Evolutionary conservation across 2,888 invertebrate species (phyloP), one percentile per base, ranked within the genome.

Genomic region (Terebella lapidaria): DNA sequence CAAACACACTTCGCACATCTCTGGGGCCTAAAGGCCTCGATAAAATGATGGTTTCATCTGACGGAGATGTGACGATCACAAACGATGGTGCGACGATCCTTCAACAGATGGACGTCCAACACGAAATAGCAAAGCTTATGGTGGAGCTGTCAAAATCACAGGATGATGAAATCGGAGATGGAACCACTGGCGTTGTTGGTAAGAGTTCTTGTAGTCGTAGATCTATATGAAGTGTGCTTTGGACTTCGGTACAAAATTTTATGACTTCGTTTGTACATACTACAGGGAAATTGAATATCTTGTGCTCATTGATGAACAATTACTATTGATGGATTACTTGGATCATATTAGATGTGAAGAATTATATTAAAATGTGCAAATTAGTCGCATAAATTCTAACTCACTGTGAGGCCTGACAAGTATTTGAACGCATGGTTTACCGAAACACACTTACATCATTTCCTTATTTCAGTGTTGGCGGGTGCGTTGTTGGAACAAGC

Each of bases 81-180:
- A 99, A 99, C 77, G 99, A 99, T 83, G 99, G 97, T 26, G 97
- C 97, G n/a, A 99, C 99, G 1, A 99, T 99, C 74, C 85, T 99
- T 70, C 93, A 95, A 82, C 86, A 92, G 83, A 99, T 99, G 97
- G 97, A 99, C 79, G 94, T 99, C 3, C 95, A 97, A 28, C 96
- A 99, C 80, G 59, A 67, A 85, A 93, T 99, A 71, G 97, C 94
- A 42, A 99, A 96, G 81, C 84, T 99, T 55, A 88, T 99, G 87
- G 99, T 99, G 26, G 94, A 99, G 79, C 82, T 99, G 61, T 94
- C 95, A 27, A 95, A 97, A 81, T 95, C 96, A 59, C 99, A 99
- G 81, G 99, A 99, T 80, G 95, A 97, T 83, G 99, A 99, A 84
- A 96, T 99, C 73, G 97, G 97, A 45, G 99, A 99, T 84, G 99